These are phyloP conservation scores for Saguinus imperator DNA, from an alignment of 2,113 vertebrate species.

Conservation along the genomic window DNA sequence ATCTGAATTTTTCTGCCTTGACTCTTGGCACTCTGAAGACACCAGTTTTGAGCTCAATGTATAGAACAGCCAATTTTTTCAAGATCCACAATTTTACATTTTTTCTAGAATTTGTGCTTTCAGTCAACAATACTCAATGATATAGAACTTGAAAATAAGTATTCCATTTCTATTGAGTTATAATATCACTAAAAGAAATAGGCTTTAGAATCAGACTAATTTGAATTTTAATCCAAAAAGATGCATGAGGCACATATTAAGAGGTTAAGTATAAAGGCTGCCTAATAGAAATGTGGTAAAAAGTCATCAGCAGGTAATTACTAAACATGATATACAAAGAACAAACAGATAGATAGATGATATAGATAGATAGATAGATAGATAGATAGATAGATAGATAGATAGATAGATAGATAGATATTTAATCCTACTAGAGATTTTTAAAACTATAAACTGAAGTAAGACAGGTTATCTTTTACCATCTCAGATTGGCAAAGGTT, in stretches of 20 bases:
- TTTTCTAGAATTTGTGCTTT: not conserved
- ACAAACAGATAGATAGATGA: not conserved
- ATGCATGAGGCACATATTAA: not conserved
- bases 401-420: not conserved
- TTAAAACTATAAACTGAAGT: not conserved
- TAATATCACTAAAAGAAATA: not conserved
- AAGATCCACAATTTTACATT: not conserved
- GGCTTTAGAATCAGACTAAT: not conserved
- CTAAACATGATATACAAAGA: not conserved
- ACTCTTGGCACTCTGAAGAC: not conserved
- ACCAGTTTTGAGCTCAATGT: not conserved
- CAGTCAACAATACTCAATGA: not conserved
- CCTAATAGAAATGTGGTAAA: not conserved
- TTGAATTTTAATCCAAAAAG: not conserved
- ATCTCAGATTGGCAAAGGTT: not conserved
- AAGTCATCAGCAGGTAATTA: not conserved
- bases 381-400: too few relatives aligned
- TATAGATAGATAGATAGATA: too few relatives aligned
- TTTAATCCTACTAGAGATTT: not conserved
- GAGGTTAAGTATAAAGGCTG: not conserved
- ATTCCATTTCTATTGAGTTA: not conserved
- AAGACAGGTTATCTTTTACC: not conserved
- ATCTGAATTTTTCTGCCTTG: not conserved
- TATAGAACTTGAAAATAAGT: not conserved
- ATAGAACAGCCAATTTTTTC: not conserved